Base-by-base conservation (phyloP, 2,888 invertebrate genomes). In the Protophormia terraenovae region DNA sequence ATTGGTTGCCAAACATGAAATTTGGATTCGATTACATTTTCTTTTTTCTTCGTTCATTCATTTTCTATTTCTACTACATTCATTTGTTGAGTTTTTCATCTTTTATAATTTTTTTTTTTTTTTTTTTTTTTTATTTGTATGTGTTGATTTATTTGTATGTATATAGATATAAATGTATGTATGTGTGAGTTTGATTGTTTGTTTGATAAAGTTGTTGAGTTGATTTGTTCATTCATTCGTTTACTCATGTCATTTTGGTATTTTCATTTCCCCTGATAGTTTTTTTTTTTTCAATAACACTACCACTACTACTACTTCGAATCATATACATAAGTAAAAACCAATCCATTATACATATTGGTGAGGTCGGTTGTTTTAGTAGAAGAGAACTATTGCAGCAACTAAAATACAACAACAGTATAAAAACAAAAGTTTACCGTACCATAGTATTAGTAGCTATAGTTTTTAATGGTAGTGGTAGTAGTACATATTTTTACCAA, bases 151-250 rank as follows among this genome's bases (percentile, higher is more conserved):
- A 69, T 71, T 24, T 69, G 58, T 45, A 19, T 45, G 10, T 50
- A 2, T 58, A 7, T 29, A 1, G 22, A 29, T 64, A 16, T 58
- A 3, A 8, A 10, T 32, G 32, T 76, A 19, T 38, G 27, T 64
- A 35, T 69, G 24, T 67, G 27, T 66, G 22, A 22, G 64, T 60
- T 55, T 79, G 78, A 71, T 66, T 82, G 78, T 75, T 78, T 75
- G 78, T 82, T 82, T 82, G 71, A 78, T 85, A 79, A 82, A 82
- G 73, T 85, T 85, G 85, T 75, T 85, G 85, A 85, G 85, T 85
- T 85, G 85, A 85, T 82, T 85, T 85, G 85, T 85, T 85, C 75
- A 82, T 82, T 85, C 82, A 85, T 78, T 82, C 82, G 82, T 82
- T 85, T 75, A 82, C 85, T 85, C 85, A 66, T 85, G 85, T 82